Conservation (phyloP, 1,140 invertebrate species). For the Arctopsyche grandis region DNA sequence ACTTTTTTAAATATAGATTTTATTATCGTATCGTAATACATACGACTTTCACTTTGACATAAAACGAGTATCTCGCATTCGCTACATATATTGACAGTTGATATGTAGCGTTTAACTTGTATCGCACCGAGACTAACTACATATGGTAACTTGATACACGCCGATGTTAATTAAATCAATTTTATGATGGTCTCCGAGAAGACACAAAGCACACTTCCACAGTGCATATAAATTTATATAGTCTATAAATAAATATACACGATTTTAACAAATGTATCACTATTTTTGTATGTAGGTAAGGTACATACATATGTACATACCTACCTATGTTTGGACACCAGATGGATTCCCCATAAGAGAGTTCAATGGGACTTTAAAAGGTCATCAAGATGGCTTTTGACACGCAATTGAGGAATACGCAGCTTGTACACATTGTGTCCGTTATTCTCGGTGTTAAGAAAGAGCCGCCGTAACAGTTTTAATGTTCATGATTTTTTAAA, state of each 20-base stretch:
- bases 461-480: conserved; percentile 2
- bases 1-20: conserved; percentile 23
- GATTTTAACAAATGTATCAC: neutral
- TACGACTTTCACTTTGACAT: conserved; percentile 47
- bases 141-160: conserved; percentile 4
- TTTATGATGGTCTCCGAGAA: conserved; percentile 5
- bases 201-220: neutral
- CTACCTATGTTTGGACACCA: neutral
- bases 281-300: neutral
- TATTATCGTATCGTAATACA: conserved; percentile 24
- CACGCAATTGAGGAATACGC: conserved; percentile 35
- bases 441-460: conserved; percentile 31
- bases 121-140: neutral
- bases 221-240: neutral
- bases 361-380: conserved; percentile 24
- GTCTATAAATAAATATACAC: neutral
- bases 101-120: neutral
- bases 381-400: conserved; percentile 42
- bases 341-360: conserved; percentile 5
- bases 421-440: conserved; percentile 24
- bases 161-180: neutral
- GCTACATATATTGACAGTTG: conserved; percentile 13
- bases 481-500: neutral
- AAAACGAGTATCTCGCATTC: conserved; percentile 24
- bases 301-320: neutral